Percentiles rank a stretch among this genome's conserved stretches.
Evolutionary conservation across 2,888 invertebrate genomes (phyloP).

Genomic region (Mongoloraphidia duomilia): DNA sequence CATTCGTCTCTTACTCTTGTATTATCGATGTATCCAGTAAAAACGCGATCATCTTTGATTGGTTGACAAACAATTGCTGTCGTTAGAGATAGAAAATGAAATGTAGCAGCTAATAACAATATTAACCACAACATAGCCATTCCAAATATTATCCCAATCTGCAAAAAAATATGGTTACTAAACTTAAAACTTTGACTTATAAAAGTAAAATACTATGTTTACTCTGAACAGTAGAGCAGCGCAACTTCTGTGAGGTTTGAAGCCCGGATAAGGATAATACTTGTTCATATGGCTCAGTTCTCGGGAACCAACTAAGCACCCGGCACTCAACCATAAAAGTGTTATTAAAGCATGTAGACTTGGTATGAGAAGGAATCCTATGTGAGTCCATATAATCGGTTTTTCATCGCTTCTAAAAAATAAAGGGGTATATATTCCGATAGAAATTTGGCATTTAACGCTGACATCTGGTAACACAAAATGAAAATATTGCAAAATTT

Average conservation of each 20-base stretch:
- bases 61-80: constrained; percentile 12
- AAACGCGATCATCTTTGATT: constrained; percentile 10
- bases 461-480: no score
- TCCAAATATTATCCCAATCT: constrained; percentile 6
- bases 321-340: background rate
- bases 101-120: constrained; percentile 11
- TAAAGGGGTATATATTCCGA: no score
- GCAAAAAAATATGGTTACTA: background rate
- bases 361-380: background rate
- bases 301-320: background rate
- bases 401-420: no score
- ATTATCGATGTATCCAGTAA: constrained; percentile 14
- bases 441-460: no score
- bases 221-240: background rate
- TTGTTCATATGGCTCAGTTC: background rate
- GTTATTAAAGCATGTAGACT: background rate
- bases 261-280: background rate
- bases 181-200: background rate
- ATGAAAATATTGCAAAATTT: no score
- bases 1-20: constrained; percentile 11
- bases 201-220: background rate
- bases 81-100: constrained; percentile 10
- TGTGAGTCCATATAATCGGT: no score
- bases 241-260: background rate
- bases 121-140: constrained; percentile 13